phyloP scores from a whole-genome alignment of 2,113 vertebrate species.

The Tachuris rubrigastra region DNA sequence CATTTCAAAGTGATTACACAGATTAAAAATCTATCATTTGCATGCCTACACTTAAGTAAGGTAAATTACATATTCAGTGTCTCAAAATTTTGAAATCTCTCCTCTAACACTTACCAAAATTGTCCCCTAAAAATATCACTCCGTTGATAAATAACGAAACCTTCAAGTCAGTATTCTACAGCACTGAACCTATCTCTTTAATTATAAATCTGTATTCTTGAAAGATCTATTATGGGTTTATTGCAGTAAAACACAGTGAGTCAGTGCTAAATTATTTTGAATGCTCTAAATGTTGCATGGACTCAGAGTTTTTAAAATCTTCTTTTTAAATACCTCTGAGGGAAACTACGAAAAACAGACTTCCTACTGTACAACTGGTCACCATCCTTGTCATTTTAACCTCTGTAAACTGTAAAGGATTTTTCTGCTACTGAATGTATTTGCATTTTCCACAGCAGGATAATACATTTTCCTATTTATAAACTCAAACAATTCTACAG shows the following conservation, averaged over 20 bases:
- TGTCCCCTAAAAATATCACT: not conserved
- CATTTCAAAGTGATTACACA: not conserved
- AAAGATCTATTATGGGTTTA: not conserved
- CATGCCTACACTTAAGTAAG: not conserved
- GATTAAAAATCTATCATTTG: not conserved
- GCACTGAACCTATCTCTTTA: not conserved
- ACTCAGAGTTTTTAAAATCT: not conserved
- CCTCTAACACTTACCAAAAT: not conserved
- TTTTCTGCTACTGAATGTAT: constrained; percentile 16
- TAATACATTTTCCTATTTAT: constrained; percentile 55
- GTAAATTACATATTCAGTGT: not conserved
- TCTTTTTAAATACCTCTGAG: not conserved
- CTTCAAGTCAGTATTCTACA: not conserved
- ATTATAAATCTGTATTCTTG: not conserved
- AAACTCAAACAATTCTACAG: constrained; percentile 20
- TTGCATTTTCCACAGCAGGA: constrained; percentile 53
- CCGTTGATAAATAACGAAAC: not conserved
- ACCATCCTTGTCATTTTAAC: constrained; percentile 11
- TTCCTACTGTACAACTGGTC: constrained; percentile 31
- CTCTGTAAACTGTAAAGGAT: constrained; percentile 32
- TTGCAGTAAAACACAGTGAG: not conserved
- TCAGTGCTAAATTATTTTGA: not conserved
- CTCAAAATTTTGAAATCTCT: not conserved
- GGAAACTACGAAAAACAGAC: not conserved
- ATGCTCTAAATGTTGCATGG: not conserved